Conservation (phyloP, 1,140 invertebrate genomes). For the Delia radicum region DNA sequence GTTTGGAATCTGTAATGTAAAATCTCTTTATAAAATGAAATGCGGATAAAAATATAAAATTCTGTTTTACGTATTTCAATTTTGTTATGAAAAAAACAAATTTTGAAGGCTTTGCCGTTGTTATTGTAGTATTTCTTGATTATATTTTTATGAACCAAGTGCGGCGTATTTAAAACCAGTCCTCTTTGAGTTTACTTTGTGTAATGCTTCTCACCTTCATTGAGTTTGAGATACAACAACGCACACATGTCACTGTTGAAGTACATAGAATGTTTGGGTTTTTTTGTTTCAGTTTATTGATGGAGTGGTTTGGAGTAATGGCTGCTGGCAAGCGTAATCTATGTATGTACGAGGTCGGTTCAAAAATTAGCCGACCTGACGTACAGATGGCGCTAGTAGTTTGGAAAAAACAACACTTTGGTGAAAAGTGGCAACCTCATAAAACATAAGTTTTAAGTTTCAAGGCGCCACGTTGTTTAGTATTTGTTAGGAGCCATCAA, state of each 20-base stretch:
- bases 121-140: neutral
- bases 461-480: too few species aligned
- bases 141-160: constrained; percentile 2
- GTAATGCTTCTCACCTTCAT: constrained; percentile 14
- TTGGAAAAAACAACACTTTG: too few species aligned
- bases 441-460: too few species aligned
- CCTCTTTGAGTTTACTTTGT: constrained; percentile 3
- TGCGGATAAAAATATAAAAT: constrained; percentile 12
- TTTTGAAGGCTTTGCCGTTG: constrained; percentile 1
- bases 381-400: too few species aligned
- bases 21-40: neutral
- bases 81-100: neutral
- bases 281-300: neutral
- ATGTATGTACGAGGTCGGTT: too few species aligned
- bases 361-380: too few species aligned
- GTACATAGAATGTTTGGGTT: too few species aligned
- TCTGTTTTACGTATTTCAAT: constrained; percentile 1
- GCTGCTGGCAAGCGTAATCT: too few species aligned
- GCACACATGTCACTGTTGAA: neutral
- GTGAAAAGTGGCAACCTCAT: too few species aligned
- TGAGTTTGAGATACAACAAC: neutral
- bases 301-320: neutral
- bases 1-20: constrained; percentile 20
- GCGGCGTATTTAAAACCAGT: constrained; percentile 29
- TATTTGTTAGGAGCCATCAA: too few species aligned